Conservation (phyloP, 2,888 invertebrate genomes). For the Schizotus pectinicornis region DNA sequence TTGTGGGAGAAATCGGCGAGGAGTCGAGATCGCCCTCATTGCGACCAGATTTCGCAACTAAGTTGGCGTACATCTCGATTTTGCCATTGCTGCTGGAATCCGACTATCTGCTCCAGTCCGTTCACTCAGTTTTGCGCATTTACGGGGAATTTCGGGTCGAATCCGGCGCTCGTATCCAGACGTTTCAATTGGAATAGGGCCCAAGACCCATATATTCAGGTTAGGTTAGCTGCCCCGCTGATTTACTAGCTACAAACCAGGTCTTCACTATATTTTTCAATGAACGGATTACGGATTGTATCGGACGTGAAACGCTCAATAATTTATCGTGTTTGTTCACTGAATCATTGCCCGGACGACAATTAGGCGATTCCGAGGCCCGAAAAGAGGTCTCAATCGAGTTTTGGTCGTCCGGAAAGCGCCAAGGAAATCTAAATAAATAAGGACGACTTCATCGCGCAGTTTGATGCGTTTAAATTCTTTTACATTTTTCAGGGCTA, state of each 20-base stretch:
- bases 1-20: too few species aligned
- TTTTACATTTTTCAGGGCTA: constrained; percentile 37
- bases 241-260: constrained; percentile 46
- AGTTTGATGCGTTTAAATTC: constrained; percentile 27
- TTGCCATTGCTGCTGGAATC: not conserved
- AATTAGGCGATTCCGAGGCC: constrained; percentile 1
- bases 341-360: constrained; percentile 20
- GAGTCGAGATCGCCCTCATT: too few species aligned
- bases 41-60: too few species aligned
- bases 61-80: too few species aligned
- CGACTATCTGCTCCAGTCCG: constrained; percentile 7
- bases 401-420: not conserved
- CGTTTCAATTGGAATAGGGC: constrained; percentile 32
- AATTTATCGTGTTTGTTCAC: constrained; percentile 33
- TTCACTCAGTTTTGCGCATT: constrained; percentile 10
- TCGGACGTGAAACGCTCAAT: constrained; percentile 38
- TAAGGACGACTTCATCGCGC: constrained; percentile 19
- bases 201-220: constrained; percentile 46
- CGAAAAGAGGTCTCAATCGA: not conserved
- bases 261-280: constrained; percentile 50
- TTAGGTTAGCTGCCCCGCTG: constrained; percentile 46
- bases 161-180: constrained; percentile 22
- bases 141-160: constrained; percentile 17
- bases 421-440: constrained; percentile 15
- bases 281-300: constrained; percentile 46